phyloP scores from a whole-genome alignment of 2,113 vertebrate genomes.

The Rhea pennata region DNA sequence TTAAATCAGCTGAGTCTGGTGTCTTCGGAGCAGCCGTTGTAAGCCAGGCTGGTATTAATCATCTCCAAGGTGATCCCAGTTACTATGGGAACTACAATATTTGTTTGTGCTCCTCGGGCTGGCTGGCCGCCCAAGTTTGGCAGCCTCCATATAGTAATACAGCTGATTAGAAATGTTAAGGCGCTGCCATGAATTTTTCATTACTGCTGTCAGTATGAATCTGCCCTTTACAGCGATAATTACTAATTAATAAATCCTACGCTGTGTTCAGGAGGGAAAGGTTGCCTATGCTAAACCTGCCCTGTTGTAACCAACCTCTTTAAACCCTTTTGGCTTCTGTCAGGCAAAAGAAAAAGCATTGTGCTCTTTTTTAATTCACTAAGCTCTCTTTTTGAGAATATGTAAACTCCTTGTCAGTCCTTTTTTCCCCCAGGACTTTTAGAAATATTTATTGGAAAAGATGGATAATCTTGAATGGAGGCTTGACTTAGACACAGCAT shows the following conservation, averaged over 20 bases:
- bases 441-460: conserved; percentile 15
- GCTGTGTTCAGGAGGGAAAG: conserved; percentile 33
- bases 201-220: conserved; percentile 44
- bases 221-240: conserved; percentile 55
- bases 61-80: conserved; percentile 81
- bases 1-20: conserved; percentile 65
- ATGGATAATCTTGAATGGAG: neutral
- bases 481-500: neutral
- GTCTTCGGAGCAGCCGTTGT: conserved; percentile 40
- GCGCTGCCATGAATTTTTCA: conserved; percentile 52
- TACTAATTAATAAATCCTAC: conserved; percentile 58
- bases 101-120: conserved; percentile 71
- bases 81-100: conserved; percentile 76
- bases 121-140: conserved; percentile 53
- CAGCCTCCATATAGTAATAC: conserved; percentile 56
- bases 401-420: neutral
- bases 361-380: neutral
- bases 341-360: conserved; percentile 16
- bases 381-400: neutral
- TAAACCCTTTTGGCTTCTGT: conserved; percentile 26
- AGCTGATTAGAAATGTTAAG: conserved; percentile 67
- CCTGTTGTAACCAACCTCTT: conserved; percentile 30
- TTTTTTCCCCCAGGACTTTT: conserved; percentile 41
- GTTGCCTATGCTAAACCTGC: neutral
- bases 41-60: conserved; percentile 72